Percentiles rank a stretch among this genome's conserved stretches.
These are phyloP conservation scores for Mormoops blainvillei DNA, from an alignment of 2,113 vertebrate species.

Conservation along the genomic window DNA sequence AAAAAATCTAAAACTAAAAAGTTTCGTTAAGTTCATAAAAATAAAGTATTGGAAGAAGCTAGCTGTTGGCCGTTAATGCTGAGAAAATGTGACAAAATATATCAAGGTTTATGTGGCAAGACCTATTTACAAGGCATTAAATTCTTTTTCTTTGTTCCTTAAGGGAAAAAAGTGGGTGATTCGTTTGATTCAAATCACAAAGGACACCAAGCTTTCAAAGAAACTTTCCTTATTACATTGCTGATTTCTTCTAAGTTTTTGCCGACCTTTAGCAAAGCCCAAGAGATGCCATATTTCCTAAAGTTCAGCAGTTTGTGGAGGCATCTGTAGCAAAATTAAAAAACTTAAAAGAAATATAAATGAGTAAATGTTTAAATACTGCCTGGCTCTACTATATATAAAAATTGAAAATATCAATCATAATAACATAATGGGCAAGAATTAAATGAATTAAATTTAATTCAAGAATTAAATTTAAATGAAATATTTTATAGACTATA, in stretches of 20 bases:
- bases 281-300: neutral
- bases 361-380: constrained; percentile 10
- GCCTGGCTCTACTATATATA: neutral
- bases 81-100: neutral
- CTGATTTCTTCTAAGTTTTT: neutral
- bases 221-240: neutral
- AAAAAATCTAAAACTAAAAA: neutral
- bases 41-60: neutral
- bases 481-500: neutral
- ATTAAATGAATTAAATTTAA: too few species aligned
- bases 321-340: neutral
- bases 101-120: neutral
- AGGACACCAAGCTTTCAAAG: neutral
- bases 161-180: neutral
- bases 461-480: too few species aligned
- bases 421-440: neutral
- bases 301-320: neutral
- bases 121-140: neutral
- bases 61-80: neutral
- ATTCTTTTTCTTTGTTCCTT: neutral
- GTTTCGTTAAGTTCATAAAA: neutral
- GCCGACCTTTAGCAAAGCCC: neutral
- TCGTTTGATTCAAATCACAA: neutral
- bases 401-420: neutral
- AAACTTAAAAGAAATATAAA: neutral